These are phyloP conservation scores for Bellardia pandia DNA, from an alignment of 2,888 invertebrate species.

Conservation along the genomic window DNA sequence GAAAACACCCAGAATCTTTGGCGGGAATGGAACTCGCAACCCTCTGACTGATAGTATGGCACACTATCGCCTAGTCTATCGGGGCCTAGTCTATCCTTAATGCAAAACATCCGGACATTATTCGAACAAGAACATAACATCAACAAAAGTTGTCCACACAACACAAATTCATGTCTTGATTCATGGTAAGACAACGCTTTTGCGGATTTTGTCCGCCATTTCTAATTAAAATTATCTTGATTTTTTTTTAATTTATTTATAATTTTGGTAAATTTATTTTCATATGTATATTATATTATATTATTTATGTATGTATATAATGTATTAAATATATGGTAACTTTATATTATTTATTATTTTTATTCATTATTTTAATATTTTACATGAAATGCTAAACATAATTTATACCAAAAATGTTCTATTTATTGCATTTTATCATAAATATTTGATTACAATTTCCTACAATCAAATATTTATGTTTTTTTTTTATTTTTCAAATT, in stretches of 20 bases:
- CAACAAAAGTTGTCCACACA: too few species aligned
- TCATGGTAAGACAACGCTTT: too few species aligned
- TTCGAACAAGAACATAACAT: too few species aligned
- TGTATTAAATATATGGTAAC: constrained; percentile 72
- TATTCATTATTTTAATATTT: constrained; percentile 69
- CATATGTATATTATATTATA: constrained; percentile 74
- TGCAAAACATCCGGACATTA: too few species aligned
- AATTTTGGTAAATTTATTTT: constrained; percentile 74
- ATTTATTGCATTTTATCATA: constrained; percentile 42
- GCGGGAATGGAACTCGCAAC: too few species aligned
- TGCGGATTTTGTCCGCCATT: not conserved
- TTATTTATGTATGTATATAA: constrained; percentile 72
- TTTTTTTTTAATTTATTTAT: constrained; percentile 66
- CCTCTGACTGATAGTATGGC: too few species aligned
- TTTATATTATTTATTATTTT: constrained; percentile 42
- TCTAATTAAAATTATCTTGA: constrained; percentile 53
- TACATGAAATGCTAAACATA: constrained; percentile 75
- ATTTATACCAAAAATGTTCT: constrained; percentile 58
- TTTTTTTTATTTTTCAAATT: not conserved
- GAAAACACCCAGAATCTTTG: too few species aligned
- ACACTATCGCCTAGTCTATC: too few species aligned
- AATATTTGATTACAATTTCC: constrained; percentile 37
- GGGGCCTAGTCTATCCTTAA: too few species aligned
- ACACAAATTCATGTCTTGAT: too few species aligned
- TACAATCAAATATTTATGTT: constrained; percentile 35